Percentiles rank a stretch among this genome's conserved stretches.
These are phyloP conservation scores for Lynx canadensis DNA, from an alignment of 2,113 vertebrate species.

Conservation along the genomic window DNA sequence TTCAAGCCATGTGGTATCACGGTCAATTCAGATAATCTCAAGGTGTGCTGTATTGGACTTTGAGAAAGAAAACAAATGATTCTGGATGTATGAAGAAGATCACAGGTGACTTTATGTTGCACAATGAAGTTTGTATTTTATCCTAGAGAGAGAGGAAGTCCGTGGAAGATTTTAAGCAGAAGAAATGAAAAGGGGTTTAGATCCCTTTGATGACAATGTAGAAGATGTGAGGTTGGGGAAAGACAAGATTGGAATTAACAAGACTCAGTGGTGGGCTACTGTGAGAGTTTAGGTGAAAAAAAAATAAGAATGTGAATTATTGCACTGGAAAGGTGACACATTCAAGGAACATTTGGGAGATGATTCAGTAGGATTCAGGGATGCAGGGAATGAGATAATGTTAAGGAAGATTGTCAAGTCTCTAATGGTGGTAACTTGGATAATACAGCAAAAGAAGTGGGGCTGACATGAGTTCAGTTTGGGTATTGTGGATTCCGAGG, in stretches of 20 bases:
- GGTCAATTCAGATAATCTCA: neutral
- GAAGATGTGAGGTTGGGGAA: neutral
- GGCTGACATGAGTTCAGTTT: neutral
- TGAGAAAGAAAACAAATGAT: neutral
- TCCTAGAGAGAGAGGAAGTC: neutral
- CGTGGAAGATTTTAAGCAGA: neutral
- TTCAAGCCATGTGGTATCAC: neutral
- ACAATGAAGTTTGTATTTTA: neutral
- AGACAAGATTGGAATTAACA: neutral
- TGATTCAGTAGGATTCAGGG: neutral
- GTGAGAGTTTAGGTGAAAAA: neutral
- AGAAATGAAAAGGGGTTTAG: neutral
- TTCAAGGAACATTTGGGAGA: neutral
- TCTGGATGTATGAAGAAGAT: neutral
- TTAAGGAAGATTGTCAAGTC: neutral
- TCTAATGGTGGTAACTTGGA: neutral
- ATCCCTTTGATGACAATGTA: neutral
- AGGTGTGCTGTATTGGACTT: neutral
- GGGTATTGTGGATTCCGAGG: neutral
- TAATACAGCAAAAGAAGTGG: neutral
- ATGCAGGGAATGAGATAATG: neutral
- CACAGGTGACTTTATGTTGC: neutral
- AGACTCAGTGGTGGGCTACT: neutral
- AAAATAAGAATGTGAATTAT: neutral
- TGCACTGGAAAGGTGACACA: neutral